phyloP scores from a whole-genome alignment of 1,140 invertebrate species.

The Drosophila ogumai region DNA sequence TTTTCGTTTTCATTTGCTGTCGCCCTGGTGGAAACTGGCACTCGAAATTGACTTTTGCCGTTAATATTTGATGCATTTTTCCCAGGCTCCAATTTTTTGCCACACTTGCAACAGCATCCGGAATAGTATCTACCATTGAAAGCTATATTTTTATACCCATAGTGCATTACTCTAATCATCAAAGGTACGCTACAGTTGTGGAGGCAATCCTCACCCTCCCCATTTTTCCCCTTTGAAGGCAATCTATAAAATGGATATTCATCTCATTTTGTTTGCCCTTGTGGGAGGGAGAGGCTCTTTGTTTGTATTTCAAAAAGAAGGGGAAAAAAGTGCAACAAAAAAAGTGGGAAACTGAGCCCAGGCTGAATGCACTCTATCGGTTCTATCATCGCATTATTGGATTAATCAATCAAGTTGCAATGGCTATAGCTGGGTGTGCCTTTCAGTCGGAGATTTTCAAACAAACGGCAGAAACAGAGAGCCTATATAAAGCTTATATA shows the following conservation, averaged over 20 bases:
- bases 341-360: background rate
- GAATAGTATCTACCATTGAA: background rate
- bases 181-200: slow-evolving; percentile 31
- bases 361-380: slow-evolving; percentile 21
- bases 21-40: slow-evolving; percentile 22
- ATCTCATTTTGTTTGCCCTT: slow-evolving; percentile 56
- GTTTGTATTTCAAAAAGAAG: slow-evolving; percentile 13
- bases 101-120: slow-evolving; percentile 6
- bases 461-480: too few species aligned
- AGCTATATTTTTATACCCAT: slow-evolving; percentile 50
- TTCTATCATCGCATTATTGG: slow-evolving; percentile 66
- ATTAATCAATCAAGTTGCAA: slow-evolving; percentile 78
- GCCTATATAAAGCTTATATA: background rate
- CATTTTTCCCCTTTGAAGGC: slow-evolving; percentile 1
- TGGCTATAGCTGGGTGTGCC: slow-evolving; percentile 17
- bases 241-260: slow-evolving; percentile 63
- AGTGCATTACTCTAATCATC: slow-evolving; percentile 80
- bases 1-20: slow-evolving; percentile 34
- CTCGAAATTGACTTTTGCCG: slow-evolving; percentile 68
- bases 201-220: too few species aligned
- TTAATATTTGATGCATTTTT: slow-evolving; percentile 50
- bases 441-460: slow-evolving; percentile 8
- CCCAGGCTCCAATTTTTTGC: slow-evolving; percentile 15
- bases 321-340: background rate
- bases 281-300: background rate